These are phyloP conservation scores for Bos taurus DNA, from an alignment of 2,113 vertebrate species.

Conservation along the genomic window ARS-UCD2.0 NC_037357.1:51405001-51405500, in stretches of 20 bases:
- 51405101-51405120: conserved; percentile 1
- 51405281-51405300: not conserved
- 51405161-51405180: not conserved
- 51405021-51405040: no score
- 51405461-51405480: not conserved
- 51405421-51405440: not conserved
- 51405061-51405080: no score
- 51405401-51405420: not conserved
- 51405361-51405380: not conserved
- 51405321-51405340: not conserved
- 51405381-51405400: not conserved
- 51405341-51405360: not conserved
- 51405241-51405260: conserved; percentile 18
- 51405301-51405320: not conserved
- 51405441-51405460: not conserved
- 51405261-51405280: not conserved
- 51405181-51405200: not conserved
- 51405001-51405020: no score
- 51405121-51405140: not conserved
- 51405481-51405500: not conserved
- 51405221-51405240: not conserved
- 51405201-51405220: not conserved
- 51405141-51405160: conserved; percentile 1
- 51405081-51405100: not conserved
- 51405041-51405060: no score